A percentile compares a stretch with the other conserved stretches of the same genome.
Conservation (phyloP, 2,888 invertebrate genomes). For the Pardosa pseudoannulata region DNA sequence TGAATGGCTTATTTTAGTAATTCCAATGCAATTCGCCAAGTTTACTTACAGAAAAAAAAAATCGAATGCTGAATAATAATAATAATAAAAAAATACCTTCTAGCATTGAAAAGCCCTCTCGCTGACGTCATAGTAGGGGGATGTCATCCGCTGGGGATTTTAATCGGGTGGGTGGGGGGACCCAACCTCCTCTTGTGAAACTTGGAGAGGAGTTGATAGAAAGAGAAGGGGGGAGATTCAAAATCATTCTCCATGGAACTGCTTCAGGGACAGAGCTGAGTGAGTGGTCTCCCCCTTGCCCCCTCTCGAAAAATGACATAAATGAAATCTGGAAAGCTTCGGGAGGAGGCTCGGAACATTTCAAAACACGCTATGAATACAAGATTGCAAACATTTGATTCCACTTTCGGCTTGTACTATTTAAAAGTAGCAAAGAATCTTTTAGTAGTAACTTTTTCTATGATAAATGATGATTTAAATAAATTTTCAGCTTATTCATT, state of each 20-base stretch:
- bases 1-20: no score
- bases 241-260: background rate
- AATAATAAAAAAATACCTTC: background rate
- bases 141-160: constrained; percentile 38
- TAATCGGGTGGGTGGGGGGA: constrained; percentile 19
- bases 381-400: no score
- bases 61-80: background rate
- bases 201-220: background rate
- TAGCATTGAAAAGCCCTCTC: background rate
- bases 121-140: background rate
- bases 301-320: background rate
- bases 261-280: background rate
- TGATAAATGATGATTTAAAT: no score
- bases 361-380: no score
- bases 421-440: no score
- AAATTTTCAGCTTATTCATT: no score
- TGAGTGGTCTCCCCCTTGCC: background rate
- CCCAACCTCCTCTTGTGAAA: background rate
- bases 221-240: background rate
- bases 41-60: background rate
- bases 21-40: background rate
- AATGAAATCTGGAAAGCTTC: background rate
- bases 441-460: no score
- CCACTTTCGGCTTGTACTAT: no score
- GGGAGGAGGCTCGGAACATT: no score